Conservation (phyloP, 2,888 invertebrate genomes). For the Philereme vetulata region DNA sequence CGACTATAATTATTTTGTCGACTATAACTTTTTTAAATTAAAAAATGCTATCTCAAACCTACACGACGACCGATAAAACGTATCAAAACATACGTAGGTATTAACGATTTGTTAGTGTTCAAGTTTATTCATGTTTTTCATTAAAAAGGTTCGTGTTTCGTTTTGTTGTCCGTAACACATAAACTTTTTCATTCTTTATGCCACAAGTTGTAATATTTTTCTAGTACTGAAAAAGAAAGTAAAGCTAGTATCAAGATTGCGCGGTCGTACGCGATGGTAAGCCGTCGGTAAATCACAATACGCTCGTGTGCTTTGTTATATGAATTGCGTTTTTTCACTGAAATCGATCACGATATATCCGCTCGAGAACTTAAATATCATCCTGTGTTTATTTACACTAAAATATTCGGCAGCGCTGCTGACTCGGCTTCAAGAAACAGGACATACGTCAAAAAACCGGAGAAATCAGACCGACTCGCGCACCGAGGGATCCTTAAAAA, state of each 20-base stretch:
- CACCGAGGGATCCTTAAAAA: too few species aligned
- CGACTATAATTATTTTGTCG: too few species aligned
- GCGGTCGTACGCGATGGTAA: constrained; percentile 47
- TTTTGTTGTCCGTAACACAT: too few species aligned
- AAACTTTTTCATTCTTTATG: neutral
- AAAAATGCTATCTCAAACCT: too few species aligned
- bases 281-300: constrained; percentile 72
- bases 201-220: neutral
- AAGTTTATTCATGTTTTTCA: too few species aligned
- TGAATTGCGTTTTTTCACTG: constrained; percentile 78
- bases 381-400: constrained; percentile 64
- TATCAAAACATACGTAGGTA: neutral
- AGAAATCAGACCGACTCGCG: too few species aligned
- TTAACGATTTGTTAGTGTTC: too few species aligned
- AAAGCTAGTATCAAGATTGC: constrained; percentile 58
- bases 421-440: too few species aligned
- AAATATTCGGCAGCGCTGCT: too few species aligned
- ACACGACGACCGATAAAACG: neutral
- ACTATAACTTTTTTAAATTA: too few species aligned
- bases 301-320: constrained; percentile 72
- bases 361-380: constrained; percentile 57
- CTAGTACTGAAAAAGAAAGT: neutral
- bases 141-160: too few species aligned
- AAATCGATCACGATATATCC: constrained; percentile 74
- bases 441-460: too few species aligned